Percentiles rank a stretch among this genome's conserved stretches.
Conservation (phyloP, 2,888 invertebrate species). For the Mesorhabditis belari region DNA sequence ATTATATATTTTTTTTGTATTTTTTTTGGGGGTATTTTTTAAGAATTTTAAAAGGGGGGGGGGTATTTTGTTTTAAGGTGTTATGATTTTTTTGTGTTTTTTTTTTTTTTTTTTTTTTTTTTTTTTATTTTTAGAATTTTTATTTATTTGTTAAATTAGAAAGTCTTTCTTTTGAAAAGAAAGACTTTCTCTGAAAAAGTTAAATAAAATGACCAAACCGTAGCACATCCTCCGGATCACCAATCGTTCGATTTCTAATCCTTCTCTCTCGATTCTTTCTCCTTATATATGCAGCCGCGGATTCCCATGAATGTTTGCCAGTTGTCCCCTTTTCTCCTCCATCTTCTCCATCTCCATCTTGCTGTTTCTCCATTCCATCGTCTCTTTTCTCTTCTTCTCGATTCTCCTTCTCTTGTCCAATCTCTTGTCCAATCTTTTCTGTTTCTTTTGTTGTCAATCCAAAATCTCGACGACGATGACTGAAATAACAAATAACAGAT, state of each 20-base stretch:
- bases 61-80: too few relatives aligned
- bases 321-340: constrained; percentile 11
- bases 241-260: constrained; percentile 45
- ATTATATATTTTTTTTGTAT: too few relatives aligned
- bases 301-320: constrained; percentile 36
- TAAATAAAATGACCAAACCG: constrained; percentile 9
- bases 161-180: too few relatives aligned
- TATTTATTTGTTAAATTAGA: too few relatives aligned
- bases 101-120: too few relatives aligned
- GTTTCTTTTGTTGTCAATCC: neutral
- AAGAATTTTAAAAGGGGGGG: too few relatives aligned
- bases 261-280: constrained; percentile 48
- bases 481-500: too few relatives aligned
- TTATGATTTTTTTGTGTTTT: too few relatives aligned
- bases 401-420: constrained; percentile 8
- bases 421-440: constrained; percentile 2
- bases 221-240: constrained; percentile 39
- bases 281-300: constrained; percentile 46
- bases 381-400: constrained; percentile 14
- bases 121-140: too few relatives aligned
- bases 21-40: too few relatives aligned
- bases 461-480: neutral
- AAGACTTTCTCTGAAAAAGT: neutral
- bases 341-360: constrained; percentile 5
- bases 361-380: constrained; percentile 2